phyloP scores from a whole-genome alignment of 2,113 vertebrate genomes.

The Ammodytes marinus region DNA sequence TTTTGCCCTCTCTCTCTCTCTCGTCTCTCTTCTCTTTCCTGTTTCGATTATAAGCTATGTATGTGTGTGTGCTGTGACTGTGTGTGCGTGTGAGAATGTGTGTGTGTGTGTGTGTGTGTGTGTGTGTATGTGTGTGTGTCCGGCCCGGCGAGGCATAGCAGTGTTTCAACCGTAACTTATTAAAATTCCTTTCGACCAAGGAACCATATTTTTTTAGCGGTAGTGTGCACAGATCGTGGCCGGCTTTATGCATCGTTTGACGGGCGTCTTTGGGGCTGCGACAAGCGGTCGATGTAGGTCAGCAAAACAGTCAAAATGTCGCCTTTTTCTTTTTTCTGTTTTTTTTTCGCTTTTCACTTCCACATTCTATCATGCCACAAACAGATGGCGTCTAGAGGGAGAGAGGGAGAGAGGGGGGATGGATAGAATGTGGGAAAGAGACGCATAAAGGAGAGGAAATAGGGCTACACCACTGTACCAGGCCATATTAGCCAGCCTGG shows the following conservation, averaged over 20 bases:
- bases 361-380: conserved; percentile 77
- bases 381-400: conserved; percentile 79
- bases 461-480: conserved; percentile 73
- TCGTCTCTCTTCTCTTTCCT: conserved; percentile 22
- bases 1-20: too few relatives aligned
- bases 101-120: conserved; percentile 36
- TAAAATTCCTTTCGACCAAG: conserved; percentile 70
- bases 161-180: conserved; percentile 81
- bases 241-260: background rate
- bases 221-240: too few relatives aligned
- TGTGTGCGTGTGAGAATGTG: background rate
- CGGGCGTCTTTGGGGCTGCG: background rate
- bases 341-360: conserved; percentile 73
- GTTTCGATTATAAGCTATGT: conserved; percentile 4
- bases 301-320: conserved; percentile 80
- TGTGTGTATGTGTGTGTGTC: conserved; percentile 52
- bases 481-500: conserved; percentile 74
- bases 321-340: conserved; percentile 62
- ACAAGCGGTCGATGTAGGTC: conserved; percentile 73
- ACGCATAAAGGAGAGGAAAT: conserved; percentile 73
- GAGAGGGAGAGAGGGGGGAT: conserved; percentile 40
- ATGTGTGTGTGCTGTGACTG: conserved; percentile 27
- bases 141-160: conserved; percentile 74
- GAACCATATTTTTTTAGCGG: background rate
- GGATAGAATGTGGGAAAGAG: conserved; percentile 71